Evolutionary conservation across 2,888 invertebrate species (phyloP).

Genomic region (Lacanobia wlatinum): DNA sequence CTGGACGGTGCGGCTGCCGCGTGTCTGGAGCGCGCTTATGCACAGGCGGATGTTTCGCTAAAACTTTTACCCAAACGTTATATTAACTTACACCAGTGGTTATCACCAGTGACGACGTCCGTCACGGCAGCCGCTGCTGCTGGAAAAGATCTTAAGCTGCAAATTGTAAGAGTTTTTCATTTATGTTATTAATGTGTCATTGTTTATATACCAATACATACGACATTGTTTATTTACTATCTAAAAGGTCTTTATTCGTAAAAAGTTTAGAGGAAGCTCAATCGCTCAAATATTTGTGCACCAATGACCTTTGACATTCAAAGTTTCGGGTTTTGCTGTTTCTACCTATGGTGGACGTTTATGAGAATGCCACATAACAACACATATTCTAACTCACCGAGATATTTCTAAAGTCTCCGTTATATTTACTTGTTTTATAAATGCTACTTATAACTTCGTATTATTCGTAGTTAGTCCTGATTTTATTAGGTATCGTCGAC

Average conservation of each 20-base stretch:
- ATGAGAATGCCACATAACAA: neutral
- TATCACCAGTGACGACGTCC: constrained; percentile 94
- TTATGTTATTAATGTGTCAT: constrained; percentile 20
- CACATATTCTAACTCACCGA: neutral
- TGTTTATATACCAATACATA: constrained; percentile 32
- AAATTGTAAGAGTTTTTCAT: constrained; percentile 91
- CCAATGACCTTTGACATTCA: constrained; percentile 27
- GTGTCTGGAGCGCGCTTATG: constrained; percentile 94
- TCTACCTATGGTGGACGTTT: neutral
- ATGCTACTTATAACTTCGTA: neutral
- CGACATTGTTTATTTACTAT: constrained; percentile 43
- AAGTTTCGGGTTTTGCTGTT: constrained; percentile 1
- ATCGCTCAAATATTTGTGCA: neutral
- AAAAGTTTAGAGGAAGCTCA: constrained; percentile 7
- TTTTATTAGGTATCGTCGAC: neutral
- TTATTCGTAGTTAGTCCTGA: neutral
- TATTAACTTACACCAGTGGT: constrained; percentile 97
- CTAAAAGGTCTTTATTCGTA: neutral
- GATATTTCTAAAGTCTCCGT: constrained; percentile 6
- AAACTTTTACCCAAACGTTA: constrained; percentile 97
- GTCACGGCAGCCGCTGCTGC: constrained; percentile 89
- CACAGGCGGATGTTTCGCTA: constrained; percentile 95
- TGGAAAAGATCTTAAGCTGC: constrained; percentile 94
- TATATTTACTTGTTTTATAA: constrained; percentile 17
- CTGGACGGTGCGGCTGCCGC: constrained; percentile 93